Base-by-base conservation (phyloP, 2,113 vertebrate genomes). In the Rhea americana region DNA sequence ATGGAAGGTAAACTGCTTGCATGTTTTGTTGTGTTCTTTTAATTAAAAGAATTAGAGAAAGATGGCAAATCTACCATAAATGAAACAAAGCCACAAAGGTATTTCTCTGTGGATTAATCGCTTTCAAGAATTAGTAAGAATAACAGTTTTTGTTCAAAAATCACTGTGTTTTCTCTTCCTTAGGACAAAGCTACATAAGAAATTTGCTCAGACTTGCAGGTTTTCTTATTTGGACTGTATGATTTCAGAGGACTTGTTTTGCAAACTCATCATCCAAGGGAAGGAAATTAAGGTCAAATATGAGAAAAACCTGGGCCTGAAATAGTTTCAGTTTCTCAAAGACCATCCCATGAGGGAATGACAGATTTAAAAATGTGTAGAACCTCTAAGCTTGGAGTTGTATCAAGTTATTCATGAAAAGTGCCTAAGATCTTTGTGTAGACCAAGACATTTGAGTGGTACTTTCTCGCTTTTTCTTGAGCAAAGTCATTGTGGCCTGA, bases 281-380 rank as follows among this genome's bases (percentile, higher is more conserved):
- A 87, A 90, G 53, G 48, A 94, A 91, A 90, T 91, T 43, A 91
- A 82, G 85, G 90, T 94, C 95, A 87, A 48, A 79, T 65, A 85
- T 87, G 66, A 85, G 53, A 41, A 90, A 82, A 94, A 63, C 50
- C 28, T 75, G 94, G 41, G 76, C 74, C 66, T 84, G 77, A 88
- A 96, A 93, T 81, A 39, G 63, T 90, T 91, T 35, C 53, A 26
- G 3, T 80, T 90, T 92, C 74, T 87, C 59, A 80, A 76, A 93
- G 91, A 94, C 83, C 90, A 94, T 89, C 83, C 88, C 67, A 73
- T 53, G 86, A 87, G 88, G 63, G 67, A 89, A 82, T 73, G 26
- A 75, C 74, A 62, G 80, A 90, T 94, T 91, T 87, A 37, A 76
- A 91, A 93, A 76, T 85, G 88, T 86, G 91, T 95, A 88, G 88